phyloP scores from a whole-genome alignment of 2,888 invertebrate genomes.

The Thereva nobilitata region DNA sequence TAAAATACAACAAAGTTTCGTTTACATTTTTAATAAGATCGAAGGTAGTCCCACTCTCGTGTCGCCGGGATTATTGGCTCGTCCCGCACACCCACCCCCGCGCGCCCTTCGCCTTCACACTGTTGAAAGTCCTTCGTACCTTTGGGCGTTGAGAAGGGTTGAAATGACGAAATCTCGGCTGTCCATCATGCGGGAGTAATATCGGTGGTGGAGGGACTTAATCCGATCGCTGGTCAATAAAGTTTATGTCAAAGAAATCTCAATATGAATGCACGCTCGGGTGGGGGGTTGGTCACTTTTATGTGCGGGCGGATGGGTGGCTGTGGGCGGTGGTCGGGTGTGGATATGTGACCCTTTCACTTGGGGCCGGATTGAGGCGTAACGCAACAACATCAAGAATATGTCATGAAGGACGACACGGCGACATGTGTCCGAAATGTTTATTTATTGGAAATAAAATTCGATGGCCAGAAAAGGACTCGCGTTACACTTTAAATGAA shows the following conservation, averaged over 20 bases:
- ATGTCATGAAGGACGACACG: slow-evolving; percentile 36
- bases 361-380: slow-evolving; percentile 10
- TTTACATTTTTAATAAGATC: slow-evolving; percentile 36
- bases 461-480: slow-evolving; percentile 30
- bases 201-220: slow-evolving; percentile 8
- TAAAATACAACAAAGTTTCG: slow-evolving; percentile 35
- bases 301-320: slow-evolving; percentile 28
- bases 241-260: slow-evolving; percentile 19
- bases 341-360: slow-evolving; percentile 33
- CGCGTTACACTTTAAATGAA: slow-evolving; percentile 40
- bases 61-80: too few species aligned
- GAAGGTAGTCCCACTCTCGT: background rate
- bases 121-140: too few species aligned
- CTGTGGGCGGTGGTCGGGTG: too few species aligned
- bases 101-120: too few species aligned
- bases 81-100: too few species aligned
- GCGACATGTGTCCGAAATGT: slow-evolving; percentile 41
- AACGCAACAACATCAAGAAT: slow-evolving; percentile 21
- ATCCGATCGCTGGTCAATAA: slow-evolving; percentile 33
- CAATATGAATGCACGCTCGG: slow-evolving; percentile 24
- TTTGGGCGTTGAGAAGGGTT: too few species aligned
- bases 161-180: slow-evolving; percentile 5
- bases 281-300: slow-evolving; percentile 28
- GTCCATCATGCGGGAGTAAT: slow-evolving; percentile 12
- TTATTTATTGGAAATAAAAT: slow-evolving; percentile 40